Evolutionary conservation across 2,797 vertebrate species (phyloP).

Genomic region (Iguana delicatissima): DNA sequence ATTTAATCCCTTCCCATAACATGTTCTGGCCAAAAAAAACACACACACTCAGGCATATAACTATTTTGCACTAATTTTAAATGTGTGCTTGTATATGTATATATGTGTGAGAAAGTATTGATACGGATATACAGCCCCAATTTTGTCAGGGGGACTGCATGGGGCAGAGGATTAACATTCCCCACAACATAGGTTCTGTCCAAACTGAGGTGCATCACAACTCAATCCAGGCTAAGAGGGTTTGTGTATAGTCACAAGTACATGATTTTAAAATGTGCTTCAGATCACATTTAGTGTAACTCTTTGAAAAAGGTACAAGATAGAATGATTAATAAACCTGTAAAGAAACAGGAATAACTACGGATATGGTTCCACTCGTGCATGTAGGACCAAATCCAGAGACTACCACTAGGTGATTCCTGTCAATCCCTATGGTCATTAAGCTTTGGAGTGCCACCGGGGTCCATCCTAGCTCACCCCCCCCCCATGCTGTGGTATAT

Average conservation of each 20-base stretch:
- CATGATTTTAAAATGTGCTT: background rate
- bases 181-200: background rate
- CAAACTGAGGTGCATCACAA: background rate
- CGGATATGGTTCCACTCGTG: too few species aligned
- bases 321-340: background rate
- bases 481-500: too few species aligned
- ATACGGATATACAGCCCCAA: background rate
- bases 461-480: too few species aligned
- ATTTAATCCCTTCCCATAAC: background rate
- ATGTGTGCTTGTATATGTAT: too few species aligned
- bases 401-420: too few species aligned
- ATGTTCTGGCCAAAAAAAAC: background rate
- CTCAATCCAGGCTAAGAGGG: background rate
- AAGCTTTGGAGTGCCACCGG: too few species aligned
- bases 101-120: background rate
- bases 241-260: background rate
- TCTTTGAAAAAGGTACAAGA: background rate
- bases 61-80: background rate
- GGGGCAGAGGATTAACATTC: background rate
- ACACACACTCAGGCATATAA: background rate
- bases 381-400: too few species aligned
- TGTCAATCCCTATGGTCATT: too few species aligned
- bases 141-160: background rate
- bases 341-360: background rate
- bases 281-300: background rate